phyloP scores from a whole-genome alignment of 2,888 invertebrate species.

The Anoncus sp. region DNA sequence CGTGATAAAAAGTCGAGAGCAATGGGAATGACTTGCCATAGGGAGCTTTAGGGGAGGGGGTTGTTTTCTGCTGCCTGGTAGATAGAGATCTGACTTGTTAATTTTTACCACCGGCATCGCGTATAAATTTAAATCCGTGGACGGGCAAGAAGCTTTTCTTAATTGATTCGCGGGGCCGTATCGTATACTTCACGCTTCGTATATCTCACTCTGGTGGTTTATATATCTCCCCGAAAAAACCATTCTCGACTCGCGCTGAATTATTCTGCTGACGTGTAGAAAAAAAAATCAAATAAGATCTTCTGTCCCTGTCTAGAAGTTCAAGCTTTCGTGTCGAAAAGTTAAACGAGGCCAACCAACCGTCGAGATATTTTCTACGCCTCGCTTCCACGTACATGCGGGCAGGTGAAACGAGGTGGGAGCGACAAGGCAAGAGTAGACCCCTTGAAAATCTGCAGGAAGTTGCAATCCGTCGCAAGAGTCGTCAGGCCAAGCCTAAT shows the following conservation, averaged over 20 bases:
- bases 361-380: not conserved
- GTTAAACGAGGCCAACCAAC: constrained; percentile 17
- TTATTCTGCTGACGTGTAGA: constrained; percentile 11
- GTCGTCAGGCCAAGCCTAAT: constrained; percentile 70
- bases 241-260: not conserved
- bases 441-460: constrained; percentile 69
- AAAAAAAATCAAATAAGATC: constrained; percentile 13
- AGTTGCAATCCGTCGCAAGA: constrained; percentile 61
- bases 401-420: constrained; percentile 16
- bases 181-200: constrained; percentile 23
- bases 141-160: constrained; percentile 70
- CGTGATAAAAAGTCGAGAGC: constrained; percentile 42
- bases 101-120: constrained; percentile 75
- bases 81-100: constrained; percentile 81
- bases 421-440: constrained; percentile 59
- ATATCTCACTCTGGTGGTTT: not conserved
- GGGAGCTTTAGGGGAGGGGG: constrained; percentile 22
- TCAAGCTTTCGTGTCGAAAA: not conserved
- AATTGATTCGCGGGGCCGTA: constrained; percentile 75
- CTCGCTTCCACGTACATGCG: not conserved
- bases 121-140: constrained; percentile 78
- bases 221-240: constrained; percentile 9
- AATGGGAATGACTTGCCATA: constrained; percentile 28
- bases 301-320: not conserved
- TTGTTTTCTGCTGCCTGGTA: constrained; percentile 32